Base-by-base conservation (phyloP, 2,888 invertebrate genomes). In the Argyresthia albistria region DNA sequence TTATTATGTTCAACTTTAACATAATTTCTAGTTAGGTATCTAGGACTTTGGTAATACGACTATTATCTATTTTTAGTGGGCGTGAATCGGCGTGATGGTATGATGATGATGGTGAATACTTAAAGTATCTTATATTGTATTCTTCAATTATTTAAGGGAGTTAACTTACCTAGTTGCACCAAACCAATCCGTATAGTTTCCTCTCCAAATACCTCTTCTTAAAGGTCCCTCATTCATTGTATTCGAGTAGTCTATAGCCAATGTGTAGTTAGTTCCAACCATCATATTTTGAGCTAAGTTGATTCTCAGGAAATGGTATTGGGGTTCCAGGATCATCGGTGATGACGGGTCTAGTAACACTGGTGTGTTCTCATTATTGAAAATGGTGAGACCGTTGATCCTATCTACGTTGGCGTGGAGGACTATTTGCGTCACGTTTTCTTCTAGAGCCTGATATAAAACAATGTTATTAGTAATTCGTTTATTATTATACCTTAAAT, bases 211-310 rank as follows among this genome's bases (percentile, higher is more conserved):
- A 35, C 86, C 86, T 59, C 87, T 69, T 51, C 78, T 81, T 77
- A 87, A 75, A 0, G 86, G 86, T 1, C 87, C 87, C 39, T 77
- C 82, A 55, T 87, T 87, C 89, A 90, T 89, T 1, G 76, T 66
- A 50, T 83, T 89, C 0, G 67, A 73, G 54, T 89, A 91, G 1
- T 69, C 65, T 53, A 90, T 84, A 8, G 62, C 67, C 3, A 90
- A 57, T 0, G 78, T 76, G 53, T 90, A 90, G 1, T 71, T 67
- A 0, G 54, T 60, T 0, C 67, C 65, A 4, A 61, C 59, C 2
- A 43, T 55, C 42, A 90, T 60, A 0, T 65, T 15, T 7, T 69
- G 46, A 0, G 57, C 57, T 6, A 89, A 56, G 35, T 78, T 78
- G 1, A 89, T 69, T 46, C 65, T 82, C 8, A 84, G 62, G 55